Evolutionary conservation across 2,113 vertebrate genomes (phyloP).

Genomic region (Piaya cayana): DNA sequence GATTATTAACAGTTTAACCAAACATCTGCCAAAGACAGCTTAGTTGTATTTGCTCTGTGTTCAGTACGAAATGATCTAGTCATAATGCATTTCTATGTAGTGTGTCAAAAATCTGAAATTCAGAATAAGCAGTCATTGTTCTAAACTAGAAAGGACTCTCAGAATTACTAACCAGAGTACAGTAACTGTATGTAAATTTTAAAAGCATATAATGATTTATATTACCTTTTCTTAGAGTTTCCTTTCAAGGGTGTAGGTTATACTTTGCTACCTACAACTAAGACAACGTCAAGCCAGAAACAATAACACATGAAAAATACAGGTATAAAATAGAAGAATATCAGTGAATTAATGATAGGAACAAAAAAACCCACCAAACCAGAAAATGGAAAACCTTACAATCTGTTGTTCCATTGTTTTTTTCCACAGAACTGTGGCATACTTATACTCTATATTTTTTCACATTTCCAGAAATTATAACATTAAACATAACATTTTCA

Average conservation of each 20-base stretch:
- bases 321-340: background rate
- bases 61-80: background rate
- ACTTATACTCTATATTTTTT: background rate
- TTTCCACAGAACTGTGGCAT: background rate
- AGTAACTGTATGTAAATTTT: background rate
- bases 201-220: background rate
- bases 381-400: background rate
- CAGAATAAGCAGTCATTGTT: background rate
- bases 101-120: background rate
- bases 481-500: background rate
- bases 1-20: background rate
- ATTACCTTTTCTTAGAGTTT: background rate
- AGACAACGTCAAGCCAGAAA: background rate
- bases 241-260: background rate
- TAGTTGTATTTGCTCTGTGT: background rate
- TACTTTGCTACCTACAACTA: background rate
- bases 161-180: background rate
- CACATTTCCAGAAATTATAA: background rate
- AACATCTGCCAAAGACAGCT: background rate
- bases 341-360: background rate
- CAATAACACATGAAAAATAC: background rate
- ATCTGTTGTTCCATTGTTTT: background rate
- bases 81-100: background rate
- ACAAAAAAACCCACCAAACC: accelerated
- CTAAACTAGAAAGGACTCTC: background rate